phyloP scores from a whole-genome alignment of 2,797 vertebrate genomes.

The Scolopax rusticola region DNA sequence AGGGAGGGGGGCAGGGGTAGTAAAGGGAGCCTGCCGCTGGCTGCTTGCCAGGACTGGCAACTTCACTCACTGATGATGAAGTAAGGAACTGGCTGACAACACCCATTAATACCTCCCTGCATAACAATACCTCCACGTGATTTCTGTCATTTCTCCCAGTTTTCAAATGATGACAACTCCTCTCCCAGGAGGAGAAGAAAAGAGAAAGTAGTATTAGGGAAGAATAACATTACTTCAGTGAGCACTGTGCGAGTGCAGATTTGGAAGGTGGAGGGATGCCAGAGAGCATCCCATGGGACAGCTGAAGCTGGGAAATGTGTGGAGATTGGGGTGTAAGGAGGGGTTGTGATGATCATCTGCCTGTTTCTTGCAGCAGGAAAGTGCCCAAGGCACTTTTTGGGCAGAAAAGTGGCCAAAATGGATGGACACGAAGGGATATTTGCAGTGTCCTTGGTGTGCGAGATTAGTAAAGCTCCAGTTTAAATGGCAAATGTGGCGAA shows the following conservation, averaged over 20 bases:
- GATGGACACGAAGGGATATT: neutral
- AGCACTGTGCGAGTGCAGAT: neutral
- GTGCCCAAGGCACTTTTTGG: too few relatives aligned
- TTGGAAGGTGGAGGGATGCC: neutral
- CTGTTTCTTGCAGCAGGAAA: neutral
- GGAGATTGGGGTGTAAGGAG: neutral
- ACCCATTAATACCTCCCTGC: slow-evolving; percentile 6
- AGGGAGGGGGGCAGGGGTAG: neutral
- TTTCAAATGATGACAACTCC: neutral
- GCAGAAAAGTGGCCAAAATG: neutral
- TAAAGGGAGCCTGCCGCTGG: neutral
- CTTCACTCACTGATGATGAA: neutral
- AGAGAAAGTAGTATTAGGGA: neutral
- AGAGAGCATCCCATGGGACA: neutral
- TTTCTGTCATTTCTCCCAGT: neutral
- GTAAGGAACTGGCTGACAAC: slow-evolving; percentile 20
- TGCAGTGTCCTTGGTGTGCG: neutral
- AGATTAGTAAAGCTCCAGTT: neutral
- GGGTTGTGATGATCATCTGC: neutral
- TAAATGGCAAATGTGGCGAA: neutral
- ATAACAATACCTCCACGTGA: neutral
- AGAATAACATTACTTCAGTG: neutral
- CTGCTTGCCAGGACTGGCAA: neutral
- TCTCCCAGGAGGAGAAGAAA: neutral
- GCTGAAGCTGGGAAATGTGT: neutral